A percentile compares a stretch with the other conserved stretches of the same genome.
Evolutionary conservation across 2,113 vertebrate genomes (phyloP).

Genomic region (Anthoscopus minutus): DNA sequence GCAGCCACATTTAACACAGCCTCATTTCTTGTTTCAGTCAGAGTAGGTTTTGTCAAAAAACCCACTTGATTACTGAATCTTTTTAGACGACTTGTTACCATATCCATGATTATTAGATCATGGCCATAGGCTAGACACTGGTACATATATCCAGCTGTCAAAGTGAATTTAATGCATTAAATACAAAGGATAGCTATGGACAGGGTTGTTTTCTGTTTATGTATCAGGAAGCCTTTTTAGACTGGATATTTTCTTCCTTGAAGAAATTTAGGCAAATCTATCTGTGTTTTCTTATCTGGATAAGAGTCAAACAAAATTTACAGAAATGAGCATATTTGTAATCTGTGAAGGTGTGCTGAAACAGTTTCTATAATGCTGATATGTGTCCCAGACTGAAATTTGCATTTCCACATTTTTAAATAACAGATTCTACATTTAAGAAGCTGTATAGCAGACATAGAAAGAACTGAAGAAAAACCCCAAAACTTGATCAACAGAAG

Average conservation of each 20-base stretch:
- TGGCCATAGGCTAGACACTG: slow-evolving; percentile 49
- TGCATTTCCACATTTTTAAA: background rate
- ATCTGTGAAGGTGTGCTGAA: background rate
- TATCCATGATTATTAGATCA: slow-evolving; percentile 61
- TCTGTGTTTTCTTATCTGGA: background rate
- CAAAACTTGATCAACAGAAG: fast-evolving
- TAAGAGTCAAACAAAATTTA: background rate
- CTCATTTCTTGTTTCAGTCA: slow-evolving; percentile 43
- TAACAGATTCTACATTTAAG: background rate
- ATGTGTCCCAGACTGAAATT: background rate
- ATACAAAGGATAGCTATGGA: slow-evolving; percentile 38
- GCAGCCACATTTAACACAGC: background rate
- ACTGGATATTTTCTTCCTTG: background rate
- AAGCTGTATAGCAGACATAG: background rate
- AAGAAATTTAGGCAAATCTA: background rate
- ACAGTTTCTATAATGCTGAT: background rate
- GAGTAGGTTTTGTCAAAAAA: slow-evolving; percentile 45
- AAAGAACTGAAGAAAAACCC: background rate
- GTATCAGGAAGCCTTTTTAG: background rate
- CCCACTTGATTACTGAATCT: slow-evolving; percentile 46
- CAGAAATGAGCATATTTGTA: background rate
- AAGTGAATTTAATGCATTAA: slow-evolving; percentile 60
- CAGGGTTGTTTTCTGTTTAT: slow-evolving; percentile 36
- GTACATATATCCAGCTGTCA: slow-evolving; percentile 63
- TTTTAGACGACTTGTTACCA: slow-evolving; percentile 57